Conservation (phyloP, 1,140 invertebrate genomes). For the Formica exsecta region DNA sequence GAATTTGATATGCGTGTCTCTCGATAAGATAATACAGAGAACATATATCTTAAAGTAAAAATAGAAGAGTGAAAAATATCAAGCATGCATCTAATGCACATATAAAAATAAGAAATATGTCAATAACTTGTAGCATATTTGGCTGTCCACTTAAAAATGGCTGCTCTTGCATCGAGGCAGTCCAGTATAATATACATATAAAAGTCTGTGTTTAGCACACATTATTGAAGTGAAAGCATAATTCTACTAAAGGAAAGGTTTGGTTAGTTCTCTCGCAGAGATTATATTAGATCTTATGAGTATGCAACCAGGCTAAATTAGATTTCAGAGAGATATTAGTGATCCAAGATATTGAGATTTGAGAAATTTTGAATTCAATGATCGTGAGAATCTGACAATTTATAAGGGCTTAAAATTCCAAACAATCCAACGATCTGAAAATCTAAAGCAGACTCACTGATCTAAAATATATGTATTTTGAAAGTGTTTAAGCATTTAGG, state of each 20-base stretch:
- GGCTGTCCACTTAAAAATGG: too few species aligned
- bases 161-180: too few species aligned
- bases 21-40: too few species aligned
- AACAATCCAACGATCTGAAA: slow-evolving; percentile 36
- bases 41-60: too few species aligned
- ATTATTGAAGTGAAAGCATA: slow-evolving; percentile 26
- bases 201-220: slow-evolving; percentile 8
- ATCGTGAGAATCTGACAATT: background rate
- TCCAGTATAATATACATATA: too few species aligned
- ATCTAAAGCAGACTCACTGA: slow-evolving; percentile 21
- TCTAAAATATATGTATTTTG: slow-evolving; percentile 20
- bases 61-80: too few species aligned
- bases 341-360: background rate
- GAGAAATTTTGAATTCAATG: slow-evolving; percentile 14
- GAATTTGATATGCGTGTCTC: too few species aligned
- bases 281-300: slow-evolving; percentile 9
- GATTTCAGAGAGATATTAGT: background rate
- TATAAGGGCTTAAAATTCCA: slow-evolving; percentile 37
- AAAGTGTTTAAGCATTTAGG: slow-evolving; percentile 17
- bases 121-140: too few species aligned
- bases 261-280: slow-evolving; percentile 2
- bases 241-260: slow-evolving; percentile 29
- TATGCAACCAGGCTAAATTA: background rate
- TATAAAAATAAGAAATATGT: too few species aligned
- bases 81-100: too few species aligned